Percentiles rank a stretch among this genome's conserved stretches.
Evolutionary conservation across 2,113 vertebrate genomes (phyloP).

Genomic region (Onychostruthus taczanowskii): DNA sequence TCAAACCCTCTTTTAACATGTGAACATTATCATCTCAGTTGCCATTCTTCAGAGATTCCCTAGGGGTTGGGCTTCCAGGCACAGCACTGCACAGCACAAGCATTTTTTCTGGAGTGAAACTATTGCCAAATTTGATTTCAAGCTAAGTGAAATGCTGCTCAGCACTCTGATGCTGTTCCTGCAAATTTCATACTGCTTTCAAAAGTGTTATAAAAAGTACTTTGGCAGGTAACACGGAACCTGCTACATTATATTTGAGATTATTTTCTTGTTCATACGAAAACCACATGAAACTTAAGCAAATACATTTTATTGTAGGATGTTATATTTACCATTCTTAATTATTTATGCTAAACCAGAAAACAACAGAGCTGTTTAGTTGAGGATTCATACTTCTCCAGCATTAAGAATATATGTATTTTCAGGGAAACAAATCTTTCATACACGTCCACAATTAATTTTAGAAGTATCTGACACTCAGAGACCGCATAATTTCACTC

Average conservation of each 20-base stretch:
- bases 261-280: not conserved
- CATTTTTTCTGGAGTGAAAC: not conserved
- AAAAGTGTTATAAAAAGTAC: not conserved
- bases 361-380: not conserved
- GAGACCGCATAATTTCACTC: not conserved
- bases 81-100: not conserved
- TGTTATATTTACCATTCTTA: not conserved
- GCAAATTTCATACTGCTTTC: not conserved
- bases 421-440: not conserved
- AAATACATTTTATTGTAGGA: not conserved
- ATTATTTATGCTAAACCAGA: not conserved
- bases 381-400: not conserved
- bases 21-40: not conserved
- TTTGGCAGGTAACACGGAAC: not conserved
- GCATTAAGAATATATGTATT: not conserved
- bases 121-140: not conserved
- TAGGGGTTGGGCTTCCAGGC: not conserved
- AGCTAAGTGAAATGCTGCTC: not conserved
- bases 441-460: not conserved
- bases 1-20: not conserved
- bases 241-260: not conserved
- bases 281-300: not conserved
- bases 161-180: not conserved
- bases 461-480: not conserved
- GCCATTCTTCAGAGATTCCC: not conserved